phyloP scores from a whole-genome alignment of 2,888 invertebrate species.

The Clanis bilineata region DNA sequence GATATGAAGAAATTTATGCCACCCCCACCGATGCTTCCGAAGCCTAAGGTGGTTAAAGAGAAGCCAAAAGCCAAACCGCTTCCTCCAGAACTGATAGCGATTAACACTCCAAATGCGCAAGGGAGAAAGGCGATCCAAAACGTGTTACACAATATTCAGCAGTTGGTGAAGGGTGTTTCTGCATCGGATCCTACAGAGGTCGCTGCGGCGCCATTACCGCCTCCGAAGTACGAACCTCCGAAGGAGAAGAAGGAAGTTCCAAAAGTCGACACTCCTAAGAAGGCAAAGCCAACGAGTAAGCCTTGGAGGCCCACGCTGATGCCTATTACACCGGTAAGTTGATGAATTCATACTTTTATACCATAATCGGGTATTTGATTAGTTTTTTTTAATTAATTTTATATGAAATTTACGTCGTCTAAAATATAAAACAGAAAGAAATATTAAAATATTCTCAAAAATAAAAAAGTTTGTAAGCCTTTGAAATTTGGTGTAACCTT shows the following conservation, averaged over 20 bases:
- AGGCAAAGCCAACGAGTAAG: slow-evolving; percentile 80
- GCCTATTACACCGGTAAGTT: slow-evolving; percentile 82
- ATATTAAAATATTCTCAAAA: too few species aligned
- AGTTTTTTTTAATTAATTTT: too few species aligned
- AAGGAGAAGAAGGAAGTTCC: slow-evolving; percentile 61
- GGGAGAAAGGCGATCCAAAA: slow-evolving; percentile 74
- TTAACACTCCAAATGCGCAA: slow-evolving; percentile 76
- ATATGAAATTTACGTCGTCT: too few species aligned
- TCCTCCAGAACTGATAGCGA: slow-evolving; percentile 83
- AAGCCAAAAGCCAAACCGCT: slow-evolving; percentile 64
- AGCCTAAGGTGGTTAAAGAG: slow-evolving; percentile 52
- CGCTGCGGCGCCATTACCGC: slow-evolving; percentile 61
- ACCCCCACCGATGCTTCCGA: slow-evolving; percentile 60
- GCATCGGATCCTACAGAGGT: slow-evolving; percentile 73
- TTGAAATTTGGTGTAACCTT: too few species aligned
- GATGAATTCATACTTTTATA: too few species aligned
- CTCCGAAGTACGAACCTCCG: slow-evolving; percentile 47
- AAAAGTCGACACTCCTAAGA: slow-evolving; percentile 61
- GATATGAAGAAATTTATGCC: slow-evolving; percentile 63
- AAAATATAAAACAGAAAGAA: too few species aligned
- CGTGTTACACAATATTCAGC: slow-evolving; percentile 74
- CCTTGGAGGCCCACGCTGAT: slow-evolving; percentile 88
- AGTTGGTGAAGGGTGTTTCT: slow-evolving; percentile 72
- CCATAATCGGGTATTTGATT: too few species aligned
- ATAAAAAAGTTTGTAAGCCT: too few species aligned